These are phyloP conservation scores for Oreochromis niloticus DNA, from an alignment of 2,113 vertebrate species.

Conservation along the genomic window DNA sequence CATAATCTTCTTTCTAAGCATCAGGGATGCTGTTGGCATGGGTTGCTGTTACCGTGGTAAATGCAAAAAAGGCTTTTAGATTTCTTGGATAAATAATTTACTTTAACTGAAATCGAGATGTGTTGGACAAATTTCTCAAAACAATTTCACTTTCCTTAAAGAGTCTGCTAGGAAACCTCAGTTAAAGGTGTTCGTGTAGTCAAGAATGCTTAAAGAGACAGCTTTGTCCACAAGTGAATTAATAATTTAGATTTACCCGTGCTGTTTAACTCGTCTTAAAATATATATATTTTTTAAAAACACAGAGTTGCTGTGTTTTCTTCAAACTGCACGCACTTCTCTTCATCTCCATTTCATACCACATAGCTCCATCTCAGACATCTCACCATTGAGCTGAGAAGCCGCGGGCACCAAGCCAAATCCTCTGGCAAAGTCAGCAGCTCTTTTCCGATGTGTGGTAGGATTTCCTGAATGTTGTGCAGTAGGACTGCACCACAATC, in stretches of 20 bases:
- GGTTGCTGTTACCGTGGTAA: slow-evolving; percentile 55
- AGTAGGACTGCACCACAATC: slow-evolving; percentile 6
- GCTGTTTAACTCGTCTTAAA: background rate
- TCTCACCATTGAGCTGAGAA: slow-evolving; percentile 29
- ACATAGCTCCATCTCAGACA: slow-evolving; percentile 9
- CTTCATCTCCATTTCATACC: slow-evolving; percentile 16
- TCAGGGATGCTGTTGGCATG: slow-evolving; percentile 43
- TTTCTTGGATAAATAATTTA: slow-evolving; percentile 33
- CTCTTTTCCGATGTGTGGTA: slow-evolving; percentile 36
- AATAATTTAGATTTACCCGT: background rate
- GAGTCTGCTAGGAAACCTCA: background rate
- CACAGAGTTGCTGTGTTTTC: background rate
- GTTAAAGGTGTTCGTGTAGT: background rate
- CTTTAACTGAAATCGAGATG: slow-evolving; percentile 17
- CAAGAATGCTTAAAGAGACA: background rate
- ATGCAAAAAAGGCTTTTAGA: slow-evolving; percentile 37
- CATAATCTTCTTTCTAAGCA: slow-evolving; percentile 49
- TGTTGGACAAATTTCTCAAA: background rate
- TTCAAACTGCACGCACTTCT: background rate
- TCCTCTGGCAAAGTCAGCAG: slow-evolving; percentile 54
- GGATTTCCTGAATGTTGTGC: slow-evolving; percentile 28
- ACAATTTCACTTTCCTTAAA: background rate
- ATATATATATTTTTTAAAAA: background rate
- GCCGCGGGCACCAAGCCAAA: slow-evolving; percentile 48
- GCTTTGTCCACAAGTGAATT: background rate